phyloP scores from a whole-genome alignment of 2,797 vertebrate species.

The Enteromius viviparus region DNA sequence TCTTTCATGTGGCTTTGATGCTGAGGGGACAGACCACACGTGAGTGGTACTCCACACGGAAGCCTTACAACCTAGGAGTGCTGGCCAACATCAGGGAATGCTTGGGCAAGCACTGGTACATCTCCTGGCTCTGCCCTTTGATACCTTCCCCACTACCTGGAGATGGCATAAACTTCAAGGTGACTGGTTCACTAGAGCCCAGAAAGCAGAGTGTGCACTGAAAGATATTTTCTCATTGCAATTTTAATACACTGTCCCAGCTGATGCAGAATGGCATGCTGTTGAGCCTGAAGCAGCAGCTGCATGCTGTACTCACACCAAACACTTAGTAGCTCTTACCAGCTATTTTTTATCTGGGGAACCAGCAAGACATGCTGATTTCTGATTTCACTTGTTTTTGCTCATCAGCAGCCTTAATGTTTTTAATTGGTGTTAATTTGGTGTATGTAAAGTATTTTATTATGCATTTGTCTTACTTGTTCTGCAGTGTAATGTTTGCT shows the following conservation, averaged over 20 bases:
- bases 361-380: constrained; percentile 28
- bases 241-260: constrained; percentile 6
- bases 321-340: constrained; percentile 37
- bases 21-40: constrained; percentile 87
- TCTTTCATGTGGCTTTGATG: constrained; percentile 85
- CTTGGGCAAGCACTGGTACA: constrained; percentile 83
- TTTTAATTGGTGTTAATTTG: constrained; percentile 11
- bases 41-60: constrained; percentile 85
- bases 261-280: constrained; percentile 13
- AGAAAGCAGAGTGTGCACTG: constrained; percentile 55
- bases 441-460: background rate
- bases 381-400: constrained; percentile 26
- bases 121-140: constrained; percentile 87
- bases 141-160: constrained; percentile 84
- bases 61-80: constrained; percentile 79
- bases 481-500: constrained; percentile 2
- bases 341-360: constrained; percentile 13
- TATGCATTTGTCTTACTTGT: constrained; percentile 1
- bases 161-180: constrained; percentile 84
- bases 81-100: constrained; percentile 77
- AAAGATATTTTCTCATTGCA: constrained; percentile 1
- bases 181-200: constrained; percentile 79
- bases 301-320: constrained; percentile 25
- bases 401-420: constrained; percentile 10
- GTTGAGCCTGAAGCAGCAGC: constrained; percentile 19